Conservation (phyloP, 1,140 invertebrate species). For the Drosophila funebris region DNA sequence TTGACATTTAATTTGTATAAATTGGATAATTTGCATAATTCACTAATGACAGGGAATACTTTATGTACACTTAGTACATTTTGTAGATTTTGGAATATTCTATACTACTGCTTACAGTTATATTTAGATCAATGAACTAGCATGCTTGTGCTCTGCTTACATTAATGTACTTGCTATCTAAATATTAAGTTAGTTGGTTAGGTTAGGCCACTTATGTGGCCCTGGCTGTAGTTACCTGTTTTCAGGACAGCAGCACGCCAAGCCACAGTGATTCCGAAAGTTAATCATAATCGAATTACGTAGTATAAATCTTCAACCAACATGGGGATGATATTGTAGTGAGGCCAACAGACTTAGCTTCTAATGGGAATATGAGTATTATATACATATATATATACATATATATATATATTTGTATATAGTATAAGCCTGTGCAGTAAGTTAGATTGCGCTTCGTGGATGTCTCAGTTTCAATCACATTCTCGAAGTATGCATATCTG, state of each 20-base stretch:
- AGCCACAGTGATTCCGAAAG: constrained; percentile 8
- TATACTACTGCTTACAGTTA: no score
- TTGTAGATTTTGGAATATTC: no score
- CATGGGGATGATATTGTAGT: not conserved
- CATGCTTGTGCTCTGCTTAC: no score
- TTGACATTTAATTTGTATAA: constrained; percentile 29
- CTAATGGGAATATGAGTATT: not conserved
- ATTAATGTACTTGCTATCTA: no score
- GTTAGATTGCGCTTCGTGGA: not conserved
- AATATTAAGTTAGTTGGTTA: no score
- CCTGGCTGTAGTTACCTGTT: not conserved
- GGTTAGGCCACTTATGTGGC: no score
- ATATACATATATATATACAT: not conserved
- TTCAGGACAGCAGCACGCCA: not conserved
- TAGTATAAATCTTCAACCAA: constrained; percentile 17
- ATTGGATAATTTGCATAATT: constrained; percentile 54
- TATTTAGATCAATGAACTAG: no score
- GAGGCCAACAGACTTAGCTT: not conserved
- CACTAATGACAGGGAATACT: no score
- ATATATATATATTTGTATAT: not conserved
- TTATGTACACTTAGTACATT: no score
- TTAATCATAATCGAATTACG: constrained; percentile 42
- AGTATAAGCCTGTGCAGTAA: no score
- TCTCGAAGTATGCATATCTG: not conserved
- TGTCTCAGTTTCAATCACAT: not conserved